Evolutionary conservation across 2,888 invertebrate genomes (phyloP).

Genomic region (Luperina nickerlii): DNA sequence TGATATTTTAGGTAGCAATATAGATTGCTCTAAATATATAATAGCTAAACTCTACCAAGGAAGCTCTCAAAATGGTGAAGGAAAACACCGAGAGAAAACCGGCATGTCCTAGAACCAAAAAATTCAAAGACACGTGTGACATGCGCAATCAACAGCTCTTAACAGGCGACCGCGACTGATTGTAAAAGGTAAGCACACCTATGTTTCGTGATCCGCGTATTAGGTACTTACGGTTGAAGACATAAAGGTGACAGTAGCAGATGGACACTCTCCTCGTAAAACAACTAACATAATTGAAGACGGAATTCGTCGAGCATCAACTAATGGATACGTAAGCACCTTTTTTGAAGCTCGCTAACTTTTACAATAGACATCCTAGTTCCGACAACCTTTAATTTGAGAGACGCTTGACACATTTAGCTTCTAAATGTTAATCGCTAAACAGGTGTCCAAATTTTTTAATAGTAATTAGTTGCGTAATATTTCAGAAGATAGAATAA

Average conservation of each 20-base stretch:
- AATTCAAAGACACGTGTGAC: not conserved
- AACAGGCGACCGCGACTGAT: not conserved
- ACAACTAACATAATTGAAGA: not conserved
- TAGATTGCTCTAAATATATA: not conserved
- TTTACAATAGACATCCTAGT: constrained; percentile 13
- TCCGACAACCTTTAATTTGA: constrained; percentile 38
- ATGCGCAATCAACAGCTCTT: not conserved
- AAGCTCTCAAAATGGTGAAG: not conserved
- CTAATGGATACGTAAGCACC: not conserved
- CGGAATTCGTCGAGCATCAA: constrained; percentile 10
- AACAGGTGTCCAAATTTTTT: constrained; percentile 27
- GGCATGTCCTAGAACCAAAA: not conserved
- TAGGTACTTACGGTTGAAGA: not conserved
- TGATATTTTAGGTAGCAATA: not conserved
- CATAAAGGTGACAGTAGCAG: not conserved
- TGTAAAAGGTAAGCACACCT: not conserved
- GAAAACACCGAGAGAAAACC: not conserved
- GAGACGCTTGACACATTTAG: constrained; percentile 37
- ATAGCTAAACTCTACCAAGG: not conserved
- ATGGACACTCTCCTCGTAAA: not conserved
- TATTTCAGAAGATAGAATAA: not conserved
- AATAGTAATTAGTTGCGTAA: constrained; percentile 16
- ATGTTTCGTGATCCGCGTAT: not conserved
- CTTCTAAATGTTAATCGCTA: constrained; percentile 27
- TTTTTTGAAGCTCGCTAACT: constrained; percentile 21